A percentile compares a stretch with the other conserved stretches of the same genome.
phyloP scores from a whole-genome alignment of 2,113 vertebrate genomes.

The Rostratula benghalensis region DNA sequence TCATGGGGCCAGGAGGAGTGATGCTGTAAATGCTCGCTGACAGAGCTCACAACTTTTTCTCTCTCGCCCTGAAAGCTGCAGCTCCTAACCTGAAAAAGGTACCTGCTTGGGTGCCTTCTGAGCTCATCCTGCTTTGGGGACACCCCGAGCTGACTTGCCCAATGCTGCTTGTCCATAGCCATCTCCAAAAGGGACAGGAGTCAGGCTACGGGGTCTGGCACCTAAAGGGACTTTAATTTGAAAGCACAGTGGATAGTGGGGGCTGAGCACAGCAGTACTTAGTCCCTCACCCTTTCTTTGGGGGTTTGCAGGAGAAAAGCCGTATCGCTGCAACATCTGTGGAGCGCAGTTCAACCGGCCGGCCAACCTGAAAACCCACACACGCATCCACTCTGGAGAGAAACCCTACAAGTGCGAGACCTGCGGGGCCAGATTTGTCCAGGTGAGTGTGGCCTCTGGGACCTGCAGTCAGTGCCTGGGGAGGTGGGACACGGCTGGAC shows the following conservation, averaged over 20 bases:
- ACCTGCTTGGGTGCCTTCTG: not conserved
- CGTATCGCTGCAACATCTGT: constrained; percentile 94
- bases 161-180: not conserved
- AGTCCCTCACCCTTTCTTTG: not conserved
- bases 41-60: not conserved
- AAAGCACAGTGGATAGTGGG: fast-evolving
- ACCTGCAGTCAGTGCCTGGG: not conserved
- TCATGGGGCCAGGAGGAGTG: not conserved
- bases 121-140: not conserved
- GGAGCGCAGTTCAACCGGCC: constrained; percentile 98
- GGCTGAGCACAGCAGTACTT: not conserved
- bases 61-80: not conserved
- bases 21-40: not conserved
- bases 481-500: not conserved
- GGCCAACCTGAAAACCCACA: constrained; percentile 97
- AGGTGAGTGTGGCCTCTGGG: constrained; percentile 56
- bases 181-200: not conserved
- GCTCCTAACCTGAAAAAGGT: not conserved
- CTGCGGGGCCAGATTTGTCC: constrained; percentile 82
- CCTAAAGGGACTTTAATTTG: not conserved
- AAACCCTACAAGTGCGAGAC: constrained; percentile 99
- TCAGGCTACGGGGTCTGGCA: not conserved
- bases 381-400: constrained; percentile 96
- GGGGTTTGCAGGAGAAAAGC: constrained; percentile 86
- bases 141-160: not conserved